Evolutionary conservation across 2,888 invertebrate genomes (phyloP), one percentile per base, ranked within the genome.

Genomic region (Agriopis marginaria): DNA sequence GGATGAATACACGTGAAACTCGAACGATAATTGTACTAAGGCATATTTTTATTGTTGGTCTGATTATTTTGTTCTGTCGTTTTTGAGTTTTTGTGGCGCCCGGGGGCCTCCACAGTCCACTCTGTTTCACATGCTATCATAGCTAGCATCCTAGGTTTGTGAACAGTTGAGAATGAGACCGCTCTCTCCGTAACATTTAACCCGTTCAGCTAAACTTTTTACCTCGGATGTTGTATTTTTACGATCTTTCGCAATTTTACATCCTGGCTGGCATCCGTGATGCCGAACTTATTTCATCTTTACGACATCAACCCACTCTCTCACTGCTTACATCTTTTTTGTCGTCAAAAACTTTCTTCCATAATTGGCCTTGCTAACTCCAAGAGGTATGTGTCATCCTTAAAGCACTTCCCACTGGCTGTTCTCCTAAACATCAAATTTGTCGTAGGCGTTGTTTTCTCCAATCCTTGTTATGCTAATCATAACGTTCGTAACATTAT

Each of bases 381-480:
- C 32, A 42, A 63, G 50, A 54, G 11, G 50, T 42, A 42, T 70
- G 65, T 44, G 47, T 62, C 58, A 65, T 53, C 32, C n/a, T 59
- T 32, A 17, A 32, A 32, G 4, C 32, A 5, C 0, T 1, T 23
- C 39, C 23, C 68, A 60, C 63, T 74, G 73, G 74, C 71, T 72
- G 68, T 66, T 68, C 42, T 53, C 64, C 49, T 77, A 77, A 75
- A 74, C 74, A 74, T 65, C 44, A 53, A 54, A 60, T 5, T 32
- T 32, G 45, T 55, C 50, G 76, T 76, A 71, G 75, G 76, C 72
- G 76, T 74, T 53, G 71, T 72, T 79, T 76, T 79, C 75, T 79
- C 74, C 69, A 68, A 80, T 79, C 79, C 80, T 81, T 78, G 81
- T 85, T 85, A 87, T 86, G 86, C 76, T 86, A 86, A 87, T 85